Evolutionary conservation across 1,140 invertebrate genomes (phyloP).

Genomic region (Sminthurides bifidus): DNA sequence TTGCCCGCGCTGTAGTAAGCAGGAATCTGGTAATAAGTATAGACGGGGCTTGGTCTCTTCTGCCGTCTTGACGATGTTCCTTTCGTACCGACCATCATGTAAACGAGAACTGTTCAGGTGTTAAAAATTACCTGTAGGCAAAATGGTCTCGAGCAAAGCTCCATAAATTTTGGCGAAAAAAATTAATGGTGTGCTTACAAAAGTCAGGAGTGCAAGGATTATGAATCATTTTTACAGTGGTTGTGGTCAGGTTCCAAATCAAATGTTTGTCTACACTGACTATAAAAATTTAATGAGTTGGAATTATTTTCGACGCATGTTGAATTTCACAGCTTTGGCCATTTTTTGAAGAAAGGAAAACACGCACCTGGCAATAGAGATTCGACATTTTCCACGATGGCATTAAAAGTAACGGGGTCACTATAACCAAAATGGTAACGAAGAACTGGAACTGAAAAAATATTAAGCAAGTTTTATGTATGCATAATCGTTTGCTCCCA

Average conservation of each 20-base stretch:
- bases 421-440: too few relatives aligned
- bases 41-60: not conserved
- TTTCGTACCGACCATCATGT: not conserved
- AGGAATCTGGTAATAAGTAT: slow-evolving; percentile 2
- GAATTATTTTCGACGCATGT: not conserved
- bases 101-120: slow-evolving; percentile 5
- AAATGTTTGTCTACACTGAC: not conserved
- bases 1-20: not conserved
- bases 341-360: not conserved
- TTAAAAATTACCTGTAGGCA: not conserved
- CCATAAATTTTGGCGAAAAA: not conserved
- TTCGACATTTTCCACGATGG: not conserved
- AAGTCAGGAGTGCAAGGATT: slow-evolving; percentile 14
- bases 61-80: not conserved
- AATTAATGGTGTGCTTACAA: slow-evolving; percentile 10
- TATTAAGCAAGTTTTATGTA: not conserved
- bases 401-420: not conserved
- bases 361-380: not conserved
- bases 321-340: not conserved
- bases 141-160: too few relatives aligned
- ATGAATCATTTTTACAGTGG: not conserved
- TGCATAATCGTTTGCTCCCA: too few relatives aligned
- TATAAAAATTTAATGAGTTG: not conserved
- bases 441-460: not conserved
- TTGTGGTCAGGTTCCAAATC: not conserved